Base-by-base conservation (phyloP, 2,888 invertebrate genomes). In the Sarcophaga carnaria region DNA sequence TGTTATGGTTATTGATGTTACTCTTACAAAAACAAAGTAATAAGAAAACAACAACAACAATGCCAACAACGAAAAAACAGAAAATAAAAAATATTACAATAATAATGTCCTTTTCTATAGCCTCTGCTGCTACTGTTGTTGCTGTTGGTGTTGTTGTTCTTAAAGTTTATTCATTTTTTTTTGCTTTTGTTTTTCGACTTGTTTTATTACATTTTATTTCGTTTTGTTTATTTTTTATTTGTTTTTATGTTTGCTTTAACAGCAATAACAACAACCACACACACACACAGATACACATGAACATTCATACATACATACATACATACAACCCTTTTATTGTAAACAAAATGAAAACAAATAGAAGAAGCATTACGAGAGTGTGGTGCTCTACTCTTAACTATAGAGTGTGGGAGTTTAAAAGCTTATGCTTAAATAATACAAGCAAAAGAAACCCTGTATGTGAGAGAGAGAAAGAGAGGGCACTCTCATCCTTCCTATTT, bases 1-100 rank as follows among this genome's bases (percentile, higher is more conserved):
- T 74, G 47, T 79, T 70, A 62, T 70, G 75, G 70, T 66, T 76
- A 66, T 80, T 60, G 63, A 37, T 72, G 77, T n/a, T 81, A 60
- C 71, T 72, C 12, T 22, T 67, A 76, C 62, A 3, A 54, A 54
- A 74, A 75, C 64, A 83, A 77, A 67, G 66, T 60, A 59, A 59
- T 70, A 70, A 70, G 70, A 84, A 80, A 80, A 37, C 64, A 75
- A 64, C 78, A 70, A 70, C 82, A 72, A 37, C 1, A 37, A 37
- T 27, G 5, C 4, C 27, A 27, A 27, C 37, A 37, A 37, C 37
- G 37, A 8, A 37, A 37, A 37, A 37, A 10, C 37, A 10, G 10
- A 37, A 37, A 37, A 37, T 2, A 37, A 37, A 37, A 37, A 37
- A 37, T 37, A 8, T 37, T 37, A 37, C 37, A 37, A 37, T 37